A percentile compares a stretch with the other conserved stretches of the same genome.
Evolutionary conservation across 1,140 invertebrate genomes (phyloP).

Genomic region (Drosophila kurseongensis): DNA sequence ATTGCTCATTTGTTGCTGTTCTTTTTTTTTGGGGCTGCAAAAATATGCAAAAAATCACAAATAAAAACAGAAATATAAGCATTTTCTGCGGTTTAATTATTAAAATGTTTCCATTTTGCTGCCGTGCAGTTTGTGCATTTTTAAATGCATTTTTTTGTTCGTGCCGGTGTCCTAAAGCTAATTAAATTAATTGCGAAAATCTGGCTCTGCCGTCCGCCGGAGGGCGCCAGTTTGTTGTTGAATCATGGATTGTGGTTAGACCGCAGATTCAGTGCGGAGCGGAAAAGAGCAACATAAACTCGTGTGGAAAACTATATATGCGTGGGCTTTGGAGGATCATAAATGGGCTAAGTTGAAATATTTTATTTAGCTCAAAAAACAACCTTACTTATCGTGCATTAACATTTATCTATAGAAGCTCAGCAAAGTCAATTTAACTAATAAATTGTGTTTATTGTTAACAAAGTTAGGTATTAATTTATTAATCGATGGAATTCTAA

Average conservation of each 20-base stretch:
- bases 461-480: too few species aligned
- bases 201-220: slow-evolving; percentile 8
- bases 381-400: neutral
- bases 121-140: slow-evolving; percentile 50
- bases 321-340: slow-evolving; percentile 7
- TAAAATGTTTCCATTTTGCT: slow-evolving; percentile 74
- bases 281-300: slow-evolving; percentile 24
- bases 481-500: too few species aligned
- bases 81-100: slow-evolving; percentile 75
- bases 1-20: slow-evolving; percentile 21
- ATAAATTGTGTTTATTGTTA: neutral
- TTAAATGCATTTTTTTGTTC: slow-evolving; percentile 43
- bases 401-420: slow-evolving; percentile 7
- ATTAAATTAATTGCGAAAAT: slow-evolving; percentile 72
- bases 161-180: slow-evolving; percentile 45
- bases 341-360: neutral
- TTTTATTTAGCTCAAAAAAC: neutral
- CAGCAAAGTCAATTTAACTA: slow-evolving; percentile 3
- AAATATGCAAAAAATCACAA: slow-evolving; percentile 3
- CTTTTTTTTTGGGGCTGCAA: slow-evolving; percentile 16
- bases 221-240: slow-evolving; percentile 11
- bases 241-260: slow-evolving; percentile 64
- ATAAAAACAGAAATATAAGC: slow-evolving; percentile 40
- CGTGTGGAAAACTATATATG: slow-evolving; percentile 6
- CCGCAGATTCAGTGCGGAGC: slow-evolving; percentile 43